Base-by-base conservation (phyloP, 2,888 invertebrate species). In the Orchestes rusci region DNA sequence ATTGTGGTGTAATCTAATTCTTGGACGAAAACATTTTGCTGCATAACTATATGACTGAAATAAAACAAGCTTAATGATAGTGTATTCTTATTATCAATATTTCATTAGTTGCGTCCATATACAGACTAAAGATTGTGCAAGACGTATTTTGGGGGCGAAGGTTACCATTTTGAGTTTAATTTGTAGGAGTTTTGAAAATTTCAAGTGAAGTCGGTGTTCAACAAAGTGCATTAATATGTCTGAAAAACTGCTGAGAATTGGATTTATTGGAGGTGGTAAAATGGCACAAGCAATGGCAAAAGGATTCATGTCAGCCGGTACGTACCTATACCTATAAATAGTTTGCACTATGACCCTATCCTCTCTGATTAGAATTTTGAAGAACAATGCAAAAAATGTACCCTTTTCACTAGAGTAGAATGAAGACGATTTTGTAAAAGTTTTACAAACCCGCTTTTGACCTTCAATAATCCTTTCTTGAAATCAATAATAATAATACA, bases 271-370 rank as follows among this genome's bases (percentile, higher is more conserved):
- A 2, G 92, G 89, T 19, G 94, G 94, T 10, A 86, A 85, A 64
- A 82, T 94, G 79, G 94, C 93, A 0, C 90, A 89, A 62, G 92
- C 93, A 0, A 71, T 94, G 63, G 91, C 90, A 5, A 86, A 86
- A 65, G 93, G 93, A 51, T 87, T 94, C 57, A 82, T 93, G 59
- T 75, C 82, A 43, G 81, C 90, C 61, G 92, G 92, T 89, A 72
- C 70, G 61, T n/a, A n/a, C n/a, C n/a, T n/a, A 23, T 7, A 23
- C 23, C 10, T 23, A 23, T 5, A 23, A 23, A 23, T 23, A 23
- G 10, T 23, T 23, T 23, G 23, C 23, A 23, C 5, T 7, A n/a
- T n/a, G n/a, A n/a, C n/a, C n/a, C n/a, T n/a, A n/a, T n/a, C n/a
- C n/a, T n/a, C n/a, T n/a, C n/a, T n/a, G n/a, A n/a, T n/a, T n/a